phyloP scores from a whole-genome alignment of 30 jellyfish, hydroid and myxozoan species.

The Pelagia noctiluca region DNA sequence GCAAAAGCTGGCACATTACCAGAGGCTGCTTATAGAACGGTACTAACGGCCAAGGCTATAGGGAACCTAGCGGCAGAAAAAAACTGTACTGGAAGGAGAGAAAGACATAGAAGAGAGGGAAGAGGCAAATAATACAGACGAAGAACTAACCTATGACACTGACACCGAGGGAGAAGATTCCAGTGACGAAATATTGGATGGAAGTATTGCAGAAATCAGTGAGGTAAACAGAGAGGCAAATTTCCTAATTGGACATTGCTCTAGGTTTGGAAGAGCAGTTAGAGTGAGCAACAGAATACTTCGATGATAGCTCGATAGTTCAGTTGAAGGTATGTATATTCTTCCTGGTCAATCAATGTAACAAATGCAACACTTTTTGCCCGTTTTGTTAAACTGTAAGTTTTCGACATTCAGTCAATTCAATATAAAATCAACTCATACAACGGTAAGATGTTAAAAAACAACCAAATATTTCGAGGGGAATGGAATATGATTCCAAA shows the following conservation, averaged over 20 bases:
- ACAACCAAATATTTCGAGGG: constrained; percentile 10
- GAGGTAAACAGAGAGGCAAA: constrained; percentile 23
- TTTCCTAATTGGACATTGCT: constrained; percentile 24
- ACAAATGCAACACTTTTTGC: constrained; percentile 25
- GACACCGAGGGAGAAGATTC: constrained; percentile 11
- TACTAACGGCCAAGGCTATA: no score
- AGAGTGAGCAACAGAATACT: constrained; percentile 11
- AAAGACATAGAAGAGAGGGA: constrained; percentile 26
- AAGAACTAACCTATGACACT: constrained; percentile 15
- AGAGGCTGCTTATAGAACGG: constrained; percentile 33
- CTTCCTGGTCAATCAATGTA: constrained; percentile 17
- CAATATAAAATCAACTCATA: background rate
- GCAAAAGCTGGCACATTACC: constrained; percentile 50
- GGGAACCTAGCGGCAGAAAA: no score
- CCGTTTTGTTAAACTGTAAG: constrained; percentile 12
- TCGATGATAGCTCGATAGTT: constrained; percentile 18
- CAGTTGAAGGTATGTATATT: constrained; percentile 16
- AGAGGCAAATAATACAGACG: constrained; percentile 2
- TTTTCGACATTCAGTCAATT: background rate
- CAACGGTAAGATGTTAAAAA: background rate
- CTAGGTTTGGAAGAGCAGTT: constrained; percentile 23
- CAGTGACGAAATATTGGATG: constrained; percentile 13
- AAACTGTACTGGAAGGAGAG: background rate
- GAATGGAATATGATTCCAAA: constrained; percentile 19
- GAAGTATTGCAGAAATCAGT: background rate